These are phyloP conservation scores for Pseudopleuronectes americanus DNA, from an alignment of 2,797 vertebrate genomes.

Conservation along the genomic window DNA sequence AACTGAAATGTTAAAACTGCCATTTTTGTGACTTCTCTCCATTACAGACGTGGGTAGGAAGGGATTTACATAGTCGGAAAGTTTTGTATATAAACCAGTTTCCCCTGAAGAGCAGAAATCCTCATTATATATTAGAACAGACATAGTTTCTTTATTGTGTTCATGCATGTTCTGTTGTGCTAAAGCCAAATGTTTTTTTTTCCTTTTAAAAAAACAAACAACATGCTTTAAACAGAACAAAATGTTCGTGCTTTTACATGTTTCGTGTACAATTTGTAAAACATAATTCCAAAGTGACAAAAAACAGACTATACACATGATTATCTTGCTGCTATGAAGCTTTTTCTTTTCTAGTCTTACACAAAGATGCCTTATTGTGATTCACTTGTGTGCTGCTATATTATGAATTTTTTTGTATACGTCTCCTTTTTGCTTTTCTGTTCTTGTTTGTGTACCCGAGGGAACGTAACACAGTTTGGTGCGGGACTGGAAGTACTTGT, in stretches of 20 bases:
- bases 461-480: constrained; percentile 83
- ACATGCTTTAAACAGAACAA: constrained; percentile 72
- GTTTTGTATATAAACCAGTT: constrained; percentile 43
- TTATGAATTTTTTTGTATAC: constrained; percentile 91
- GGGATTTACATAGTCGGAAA: constrained; percentile 51
- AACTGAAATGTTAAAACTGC: constrained; percentile 55
- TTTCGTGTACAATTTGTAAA: constrained; percentile 84
- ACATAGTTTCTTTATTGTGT: constrained; percentile 57
- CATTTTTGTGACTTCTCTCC: constrained; percentile 41
- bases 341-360: constrained; percentile 91
- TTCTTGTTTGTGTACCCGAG: constrained; percentile 83
- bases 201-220: constrained; percentile 27
- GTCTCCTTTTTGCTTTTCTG: constrained; percentile 89
- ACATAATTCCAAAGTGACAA: constrained; percentile 75
- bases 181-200: constrained; percentile 64
- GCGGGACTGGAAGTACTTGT: constrained; percentile 91
- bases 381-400: constrained; percentile 99
- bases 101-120: constrained; percentile 42
- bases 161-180: constrained; percentile 62
- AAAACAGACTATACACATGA: constrained; percentile 73
- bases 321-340: constrained; percentile 93
- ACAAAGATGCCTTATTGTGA: constrained; percentile 94
- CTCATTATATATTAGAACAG: constrained; percentile 48
- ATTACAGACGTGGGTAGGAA: constrained; percentile 25
- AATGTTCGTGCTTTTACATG: constrained; percentile 70